A percentile compares a stretch with the other conserved stretches of the same genome.
Evolutionary conservation across 92 coral and sea anemone genomes (phyloP).

Genomic region (Isaurus tuberculatus): DNA sequence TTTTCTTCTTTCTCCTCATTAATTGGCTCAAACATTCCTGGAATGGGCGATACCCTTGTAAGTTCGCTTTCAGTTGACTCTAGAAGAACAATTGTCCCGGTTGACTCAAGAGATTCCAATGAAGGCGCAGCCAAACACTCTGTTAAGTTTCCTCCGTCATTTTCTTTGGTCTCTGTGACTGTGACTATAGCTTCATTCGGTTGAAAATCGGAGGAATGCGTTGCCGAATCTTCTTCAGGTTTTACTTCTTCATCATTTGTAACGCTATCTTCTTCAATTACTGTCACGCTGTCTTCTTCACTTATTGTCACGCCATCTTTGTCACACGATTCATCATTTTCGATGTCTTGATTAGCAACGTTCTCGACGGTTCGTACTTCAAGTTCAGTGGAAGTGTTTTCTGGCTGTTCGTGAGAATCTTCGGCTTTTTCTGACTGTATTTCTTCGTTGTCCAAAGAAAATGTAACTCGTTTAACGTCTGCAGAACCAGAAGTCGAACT

Average conservation of each 20-base stretch:
- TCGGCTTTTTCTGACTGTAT: neutral
- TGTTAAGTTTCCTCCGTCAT: neutral
- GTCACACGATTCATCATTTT: neutral
- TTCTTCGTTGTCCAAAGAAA: constrained; percentile 13
- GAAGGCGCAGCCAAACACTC: constrained; percentile 31
- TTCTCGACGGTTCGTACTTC: neutral
- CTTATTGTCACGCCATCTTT: constrained; percentile 7
- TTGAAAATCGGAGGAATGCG: neutral
- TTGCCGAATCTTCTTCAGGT: constrained; percentile 24
- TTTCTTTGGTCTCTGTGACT: neutral
- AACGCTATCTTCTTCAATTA: neutral
- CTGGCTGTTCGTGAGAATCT: neutral
- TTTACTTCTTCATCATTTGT: neutral
- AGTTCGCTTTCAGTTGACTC: constrained; percentile 38
- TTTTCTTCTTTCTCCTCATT: constrained; percentile 16
- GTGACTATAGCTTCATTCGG: neutral
- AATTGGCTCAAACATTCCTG: neutral
- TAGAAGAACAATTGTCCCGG: constrained; percentile 15
- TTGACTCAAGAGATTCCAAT: constrained; percentile 20
- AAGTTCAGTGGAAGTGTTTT: neutral
- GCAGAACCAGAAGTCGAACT: constrained; percentile 11
- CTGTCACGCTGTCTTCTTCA: constrained; percentile 1
- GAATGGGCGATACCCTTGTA: constrained; percentile 35
- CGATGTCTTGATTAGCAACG: neutral
- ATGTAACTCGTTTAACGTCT: constrained; percentile 30